These are phyloP conservation scores for Salmo trutta DNA, from an alignment of 2,797 vertebrate genomes.

Conservation along the genomic window DNA sequence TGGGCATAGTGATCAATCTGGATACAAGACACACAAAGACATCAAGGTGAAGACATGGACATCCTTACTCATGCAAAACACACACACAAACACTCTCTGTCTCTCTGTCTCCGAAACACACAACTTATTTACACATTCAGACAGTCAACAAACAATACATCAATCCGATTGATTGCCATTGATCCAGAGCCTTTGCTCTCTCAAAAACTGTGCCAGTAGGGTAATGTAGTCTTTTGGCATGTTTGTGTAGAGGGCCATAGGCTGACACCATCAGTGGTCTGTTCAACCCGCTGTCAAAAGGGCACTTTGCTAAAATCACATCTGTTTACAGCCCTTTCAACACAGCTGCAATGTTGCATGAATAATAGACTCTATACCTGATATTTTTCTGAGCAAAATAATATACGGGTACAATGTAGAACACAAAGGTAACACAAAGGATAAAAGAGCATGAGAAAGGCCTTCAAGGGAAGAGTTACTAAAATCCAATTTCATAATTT, in stretches of 20 bases:
- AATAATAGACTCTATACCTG: background rate
- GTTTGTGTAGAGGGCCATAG: background rate
- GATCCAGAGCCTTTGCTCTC: background rate
- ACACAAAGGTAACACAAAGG: background rate
- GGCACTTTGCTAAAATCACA: background rate
- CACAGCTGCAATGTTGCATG: background rate
- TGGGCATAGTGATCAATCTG: constrained; percentile 96
- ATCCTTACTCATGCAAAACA: background rate
- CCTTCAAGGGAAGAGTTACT: background rate
- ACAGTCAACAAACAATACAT: constrained; percentile 42
- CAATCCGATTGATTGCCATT: constrained; percentile 41
- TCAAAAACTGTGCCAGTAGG: constrained; percentile 11
- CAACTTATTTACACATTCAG: constrained; percentile 45
- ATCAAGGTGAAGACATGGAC: background rate
- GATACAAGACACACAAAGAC: constrained; percentile 21
- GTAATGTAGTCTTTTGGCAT: constrained; percentile 7
- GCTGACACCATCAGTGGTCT: background rate
- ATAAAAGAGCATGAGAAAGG: background rate
- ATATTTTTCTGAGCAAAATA: background rate
- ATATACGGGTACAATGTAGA: background rate
- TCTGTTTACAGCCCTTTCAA: constrained; percentile 7
- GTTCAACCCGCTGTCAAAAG: constrained; percentile 4
- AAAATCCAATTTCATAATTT: background rate
- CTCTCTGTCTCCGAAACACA: background rate
- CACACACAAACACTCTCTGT: background rate